Evolutionary conservation across 2,797 vertebrate genomes (phyloP), one percentile per base, ranked within the genome.

Genomic region (Etheostoma nigrum): DNA sequence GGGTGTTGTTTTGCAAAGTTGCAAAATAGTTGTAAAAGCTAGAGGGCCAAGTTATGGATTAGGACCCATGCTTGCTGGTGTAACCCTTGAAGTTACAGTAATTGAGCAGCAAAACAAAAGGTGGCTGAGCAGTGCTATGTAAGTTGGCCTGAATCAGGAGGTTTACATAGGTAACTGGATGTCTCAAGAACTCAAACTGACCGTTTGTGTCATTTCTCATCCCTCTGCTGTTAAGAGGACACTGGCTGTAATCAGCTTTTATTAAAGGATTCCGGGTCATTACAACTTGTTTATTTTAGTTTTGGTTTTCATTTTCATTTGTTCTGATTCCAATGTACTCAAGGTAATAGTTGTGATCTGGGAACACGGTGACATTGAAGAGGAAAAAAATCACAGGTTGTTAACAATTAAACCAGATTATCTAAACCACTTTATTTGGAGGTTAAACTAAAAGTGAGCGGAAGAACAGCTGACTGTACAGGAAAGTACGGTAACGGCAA

Each of bases 1-100:
- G 85, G 87, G 82, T 87, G 78, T 78, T 74, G 87, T 91, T 88
- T 89, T 86, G 83, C 82, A 78, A 54, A 86, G 67, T 45, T 83
- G 66, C 76, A 76, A 81, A 78, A 81, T 71, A 75, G 68, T 61
- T 9, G 62, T 67, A 14, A 54, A 69, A 61, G 19, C 69, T 73
- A 5, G 67, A 48, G 67, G 63, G 55, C 76, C 81, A 83, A 86
- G 84, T 82, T 84, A 86, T 86, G 83, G 86, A 74, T 81, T 77
- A 76, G 61, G 75, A 80, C 16, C 80, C 86, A 87, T 89, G 85
- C 87, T 85, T 88, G 87, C 82, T 81, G 79, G 25, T 57, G 36
- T 55, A 54, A 85, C 85, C 79, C 73, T 84, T 85, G 81, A 81
- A 71, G 79, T 81, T 79, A 54, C 57, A 67, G 67, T 68, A 49